A percentile compares a stretch with the other conserved stretches of the same genome.
These are phyloP conservation scores for Otolemur garnettii DNA, from an alignment of 2,113 vertebrate genomes.

Conservation along the genomic window DNA sequence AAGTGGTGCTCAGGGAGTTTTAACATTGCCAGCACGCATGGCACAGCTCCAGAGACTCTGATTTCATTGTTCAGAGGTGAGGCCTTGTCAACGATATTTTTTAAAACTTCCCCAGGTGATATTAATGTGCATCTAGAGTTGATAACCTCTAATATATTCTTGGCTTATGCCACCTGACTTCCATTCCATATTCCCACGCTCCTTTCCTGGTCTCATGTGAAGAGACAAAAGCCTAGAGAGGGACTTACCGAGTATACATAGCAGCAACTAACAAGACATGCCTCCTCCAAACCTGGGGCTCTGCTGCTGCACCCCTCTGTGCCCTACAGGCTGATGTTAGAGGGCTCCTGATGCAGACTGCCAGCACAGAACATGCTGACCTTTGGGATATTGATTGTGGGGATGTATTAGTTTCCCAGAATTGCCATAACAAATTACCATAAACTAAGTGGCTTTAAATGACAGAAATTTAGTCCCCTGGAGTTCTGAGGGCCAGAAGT, in stretches of 20 bases:
- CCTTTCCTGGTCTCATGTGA: conserved; percentile 22
- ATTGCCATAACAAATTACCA: neutral
- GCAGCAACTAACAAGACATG: neutral
- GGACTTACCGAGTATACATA: neutral
- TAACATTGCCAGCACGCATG: neutral
- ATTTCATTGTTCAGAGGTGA: conserved; percentile 12
- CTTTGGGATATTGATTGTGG: neutral
- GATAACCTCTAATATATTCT: neutral
- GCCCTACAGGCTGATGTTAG: neutral
- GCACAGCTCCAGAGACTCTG: neutral
- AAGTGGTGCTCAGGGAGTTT: neutral
- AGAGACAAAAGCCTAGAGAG: conserved; percentile 7
- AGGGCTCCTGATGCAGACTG: neutral
- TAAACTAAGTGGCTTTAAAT: neutral
- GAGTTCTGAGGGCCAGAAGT: neutral
- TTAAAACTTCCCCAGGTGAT: neutral
- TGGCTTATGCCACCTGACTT: conserved; percentile 1
- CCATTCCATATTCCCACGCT: neutral
- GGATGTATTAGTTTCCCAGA: neutral
- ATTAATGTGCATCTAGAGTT: neutral
- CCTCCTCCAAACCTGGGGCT: neutral
- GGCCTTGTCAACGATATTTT: neutral
- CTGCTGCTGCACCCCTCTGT: neutral
- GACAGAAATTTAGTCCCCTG: neutral
- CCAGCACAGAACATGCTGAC: neutral